A percentile compares a stretch with the other conserved stretches of the same genome.
Conservation (phyloP, 2,797 vertebrate genomes). For the Lepidocolaptes lacrymiger region DNA sequence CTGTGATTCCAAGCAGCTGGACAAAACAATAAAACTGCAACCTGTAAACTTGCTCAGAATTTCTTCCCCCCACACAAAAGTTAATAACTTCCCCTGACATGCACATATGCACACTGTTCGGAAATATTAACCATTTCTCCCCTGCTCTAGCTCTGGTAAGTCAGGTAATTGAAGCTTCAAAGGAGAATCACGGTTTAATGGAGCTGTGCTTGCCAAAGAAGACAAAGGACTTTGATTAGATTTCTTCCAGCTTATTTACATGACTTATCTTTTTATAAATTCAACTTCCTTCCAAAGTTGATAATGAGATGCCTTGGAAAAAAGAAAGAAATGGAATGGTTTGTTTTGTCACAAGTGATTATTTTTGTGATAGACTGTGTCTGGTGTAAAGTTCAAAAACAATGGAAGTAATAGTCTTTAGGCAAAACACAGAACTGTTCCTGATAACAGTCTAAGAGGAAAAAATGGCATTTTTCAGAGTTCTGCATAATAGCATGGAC, state of each 20-base stretch:
- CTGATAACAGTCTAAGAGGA: constrained; percentile 8
- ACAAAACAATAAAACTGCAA: constrained; percentile 41
- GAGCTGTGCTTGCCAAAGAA: constrained; percentile 54
- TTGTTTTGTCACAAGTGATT: constrained; percentile 69
- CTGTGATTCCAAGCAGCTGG: constrained; percentile 26
- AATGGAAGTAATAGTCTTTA: constrained; percentile 46
- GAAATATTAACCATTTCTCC: constrained; percentile 40
- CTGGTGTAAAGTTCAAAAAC: constrained; percentile 55
- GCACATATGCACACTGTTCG: constrained; percentile 13
- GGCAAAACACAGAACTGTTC: constrained; percentile 13
- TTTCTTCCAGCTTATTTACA: constrained; percentile 63
- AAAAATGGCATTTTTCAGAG: constrained; percentile 30
- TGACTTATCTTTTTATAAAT: constrained; percentile 78
- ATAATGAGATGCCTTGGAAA: constrained; percentile 71
- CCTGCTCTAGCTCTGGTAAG: constrained; percentile 16
- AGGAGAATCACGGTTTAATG: constrained; percentile 47
- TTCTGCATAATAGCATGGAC: constrained; percentile 7
- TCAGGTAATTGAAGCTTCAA: constrained; percentile 73
- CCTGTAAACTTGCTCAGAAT: background rate
- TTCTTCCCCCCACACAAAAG: background rate
- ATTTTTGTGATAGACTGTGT: constrained; percentile 50
- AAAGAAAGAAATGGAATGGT: constrained; percentile 55
- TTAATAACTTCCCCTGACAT: background rate
- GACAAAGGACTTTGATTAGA: constrained; percentile 58
- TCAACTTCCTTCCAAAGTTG: constrained; percentile 76